Conservation (phyloP, 2,113 vertebrate species). For the Urocolius indicus region DNA sequence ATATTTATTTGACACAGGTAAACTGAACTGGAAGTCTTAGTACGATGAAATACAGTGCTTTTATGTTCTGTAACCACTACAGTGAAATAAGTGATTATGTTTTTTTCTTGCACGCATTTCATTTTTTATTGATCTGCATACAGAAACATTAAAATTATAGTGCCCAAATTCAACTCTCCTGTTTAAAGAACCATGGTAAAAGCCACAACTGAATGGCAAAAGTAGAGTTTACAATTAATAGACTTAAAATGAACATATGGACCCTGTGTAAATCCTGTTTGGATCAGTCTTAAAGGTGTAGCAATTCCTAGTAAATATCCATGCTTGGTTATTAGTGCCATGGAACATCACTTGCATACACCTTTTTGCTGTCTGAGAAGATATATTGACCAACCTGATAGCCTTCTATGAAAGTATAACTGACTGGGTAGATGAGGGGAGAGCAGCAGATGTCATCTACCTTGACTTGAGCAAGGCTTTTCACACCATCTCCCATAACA, state of each 20-base stretch:
- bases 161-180: not conserved
- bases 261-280: not conserved
- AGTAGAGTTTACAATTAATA: not conserved
- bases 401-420: no score
- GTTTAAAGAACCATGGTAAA: not conserved
- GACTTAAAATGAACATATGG: not conserved
- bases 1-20: conserved; percentile 99
- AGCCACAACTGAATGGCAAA: not conserved
- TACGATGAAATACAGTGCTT: conserved; percentile 6
- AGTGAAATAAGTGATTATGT: not conserved
- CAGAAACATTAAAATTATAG: not conserved
- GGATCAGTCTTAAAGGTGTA: not conserved
- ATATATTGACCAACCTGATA: not conserved
- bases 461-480: no score
- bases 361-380: not conserved
- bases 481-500: no score
- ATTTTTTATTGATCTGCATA: not conserved
- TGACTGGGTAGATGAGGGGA: no score
- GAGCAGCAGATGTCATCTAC: no score
- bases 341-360: not conserved
- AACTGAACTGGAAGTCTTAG: conserved; percentile 30
- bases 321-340: not conserved
- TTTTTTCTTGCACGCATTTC: conserved; percentile 17
- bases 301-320: not conserved
- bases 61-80: not conserved